Base-by-base conservation (phyloP, 2,113 vertebrate species). In the Collichthys lucidus region DNA sequence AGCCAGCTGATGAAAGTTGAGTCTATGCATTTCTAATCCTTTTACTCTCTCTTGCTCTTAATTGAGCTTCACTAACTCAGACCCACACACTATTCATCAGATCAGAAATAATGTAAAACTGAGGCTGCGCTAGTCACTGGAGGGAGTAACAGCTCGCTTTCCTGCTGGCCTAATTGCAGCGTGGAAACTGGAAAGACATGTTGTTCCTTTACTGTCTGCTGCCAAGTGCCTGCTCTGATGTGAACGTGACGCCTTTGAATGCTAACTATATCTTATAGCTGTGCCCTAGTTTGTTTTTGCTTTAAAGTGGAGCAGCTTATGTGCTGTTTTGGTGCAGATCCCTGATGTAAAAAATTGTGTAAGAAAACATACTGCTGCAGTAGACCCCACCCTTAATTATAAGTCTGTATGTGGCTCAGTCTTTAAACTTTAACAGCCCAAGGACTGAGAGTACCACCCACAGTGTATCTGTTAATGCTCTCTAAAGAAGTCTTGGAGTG, bases 131-230 rank as follows among this genome's bases (percentile, higher is more conserved):
- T 80, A 9, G 49, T 84, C 66, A 72, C 79, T 77, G 80, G 24
- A 35, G 90, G 83, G 91, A 89, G 89, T 78, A 85, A 77, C 87
- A 55, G 64, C 81, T 88, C 69, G 42, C 61, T 88, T 92, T 94
- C 92, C 93, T 92, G 89, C 79, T 57, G 64, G 61, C 71, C 87
- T 86, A 85, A 89, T 90, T 89, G 83, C 80, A 71, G 79, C 72
- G 87, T 87, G 85, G 86, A 92, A 90, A 89, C 85, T 90, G 83
- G 88, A 87, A 53, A 82, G 57, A 71, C 62, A 79, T 88, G 76
- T 78, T 79, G 67, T 73, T 89, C 62, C 74, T 80, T 93, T 94
- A 91, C 91, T 91, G 80, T 85, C 77, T 79, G 71, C 73, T 86
- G 78, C 80, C 68, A 74, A 88, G 78, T 24, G 63, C 84, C 42